Percentiles rank a stretch among this genome's conserved stretches.
phyloP scores from a whole-genome alignment of 2,888 invertebrate species.

The Agonopterix subpropinquella region DNA sequence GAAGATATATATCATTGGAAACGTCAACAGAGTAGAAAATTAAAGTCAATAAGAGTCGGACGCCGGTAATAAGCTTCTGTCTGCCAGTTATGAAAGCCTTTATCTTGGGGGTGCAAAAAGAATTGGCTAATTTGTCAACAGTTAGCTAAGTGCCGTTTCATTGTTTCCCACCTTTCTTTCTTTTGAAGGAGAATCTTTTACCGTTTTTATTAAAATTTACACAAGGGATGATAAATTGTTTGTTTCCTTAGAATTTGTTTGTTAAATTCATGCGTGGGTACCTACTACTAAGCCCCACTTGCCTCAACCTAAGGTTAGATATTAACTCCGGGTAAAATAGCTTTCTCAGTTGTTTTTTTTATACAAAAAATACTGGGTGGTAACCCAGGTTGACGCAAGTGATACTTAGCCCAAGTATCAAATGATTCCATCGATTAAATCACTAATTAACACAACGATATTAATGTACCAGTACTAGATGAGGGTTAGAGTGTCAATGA shows the following conservation, averaged over 20 bases:
- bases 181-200: constrained; percentile 21
- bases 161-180: constrained; percentile 47
- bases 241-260: neutral
- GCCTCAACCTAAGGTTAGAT: no score
- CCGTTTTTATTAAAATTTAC: constrained; percentile 34
- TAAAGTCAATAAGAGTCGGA: constrained; percentile 67
- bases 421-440: no score
- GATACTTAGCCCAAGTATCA: no score
- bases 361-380: no score
- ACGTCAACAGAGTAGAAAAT: constrained; percentile 73
- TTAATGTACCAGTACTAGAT: no score
- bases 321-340: no score
- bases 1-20: constrained; percentile 67
- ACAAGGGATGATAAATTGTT: neutral
- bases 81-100: constrained; percentile 51
- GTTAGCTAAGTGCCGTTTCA: constrained; percentile 58
- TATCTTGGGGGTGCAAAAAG: constrained; percentile 42
- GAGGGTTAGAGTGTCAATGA: no score
- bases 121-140: constrained; percentile 69
- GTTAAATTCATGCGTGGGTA: no score
- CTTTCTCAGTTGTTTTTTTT: no score
- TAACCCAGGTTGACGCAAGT: no score
- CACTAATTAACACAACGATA: no score
- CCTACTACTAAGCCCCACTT: no score
- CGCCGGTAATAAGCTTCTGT: constrained; percentile 48